Evolutionary conservation across 2,113 vertebrate genomes (phyloP).

Genomic region (Tragelaphus buxtoni): DNA sequence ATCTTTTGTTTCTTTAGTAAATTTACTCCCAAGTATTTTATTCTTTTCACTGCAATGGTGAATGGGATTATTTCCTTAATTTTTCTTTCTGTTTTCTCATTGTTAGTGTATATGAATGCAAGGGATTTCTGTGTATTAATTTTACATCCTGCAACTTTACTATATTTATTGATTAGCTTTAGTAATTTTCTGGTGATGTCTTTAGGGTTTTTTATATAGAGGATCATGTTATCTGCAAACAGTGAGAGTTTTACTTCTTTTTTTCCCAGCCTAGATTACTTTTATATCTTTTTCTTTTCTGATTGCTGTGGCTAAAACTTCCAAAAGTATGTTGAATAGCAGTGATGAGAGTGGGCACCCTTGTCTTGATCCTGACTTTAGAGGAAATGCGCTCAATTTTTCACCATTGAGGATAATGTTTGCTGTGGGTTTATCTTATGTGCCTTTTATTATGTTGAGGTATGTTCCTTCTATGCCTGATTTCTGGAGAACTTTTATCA

Average conservation of each 20-base stretch:
- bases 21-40: neutral
- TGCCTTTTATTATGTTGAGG: neutral
- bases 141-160: neutral
- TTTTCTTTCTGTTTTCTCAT: neutral
- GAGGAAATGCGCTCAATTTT: neutral
- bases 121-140: neutral
- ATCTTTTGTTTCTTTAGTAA: neutral
- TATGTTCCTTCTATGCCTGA: neutral
- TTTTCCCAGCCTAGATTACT: neutral
- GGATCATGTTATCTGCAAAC: neutral
- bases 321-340: neutral
- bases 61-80: neutral
- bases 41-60: neutral
- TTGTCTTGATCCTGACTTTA: neutral
- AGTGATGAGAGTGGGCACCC: neutral
- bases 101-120: neutral
- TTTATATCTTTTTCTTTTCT: neutral
- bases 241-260: neutral
- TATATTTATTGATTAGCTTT: neutral
- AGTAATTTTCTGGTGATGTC: neutral
- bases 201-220: neutral
- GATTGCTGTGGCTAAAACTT: neutral
- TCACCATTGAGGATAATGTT: neutral
- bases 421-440: neutral
- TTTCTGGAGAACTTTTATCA: neutral